These are phyloP conservation scores for Drosophila repletoides DNA, from an alignment of 1,140 invertebrate species.

Conservation along the genomic window DNA sequence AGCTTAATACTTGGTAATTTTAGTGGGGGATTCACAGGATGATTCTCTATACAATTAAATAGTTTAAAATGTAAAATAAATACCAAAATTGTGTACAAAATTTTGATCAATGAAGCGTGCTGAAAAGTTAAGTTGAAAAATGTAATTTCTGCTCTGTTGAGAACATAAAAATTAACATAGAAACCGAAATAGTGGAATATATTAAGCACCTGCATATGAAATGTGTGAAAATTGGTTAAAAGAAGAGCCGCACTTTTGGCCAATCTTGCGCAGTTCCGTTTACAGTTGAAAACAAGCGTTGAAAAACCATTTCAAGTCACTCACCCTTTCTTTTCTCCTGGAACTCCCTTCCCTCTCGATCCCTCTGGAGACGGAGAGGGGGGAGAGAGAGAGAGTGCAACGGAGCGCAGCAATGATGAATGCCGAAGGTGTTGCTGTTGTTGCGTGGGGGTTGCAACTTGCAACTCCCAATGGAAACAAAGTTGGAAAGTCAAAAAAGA, in stretches of 20 bases:
- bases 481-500: constrained; percentile 6
- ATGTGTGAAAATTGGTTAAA: constrained; percentile 70
- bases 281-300: constrained; percentile 53
- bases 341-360: not conserved
- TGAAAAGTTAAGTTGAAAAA: constrained; percentile 4
- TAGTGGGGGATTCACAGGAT: no score
- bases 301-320: constrained; percentile 31
- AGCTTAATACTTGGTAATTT: no score
- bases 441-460: constrained; percentile 51
- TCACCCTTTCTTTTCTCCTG: constrained; percentile 29
- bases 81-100: not conserved
- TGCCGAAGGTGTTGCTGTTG: constrained; percentile 38
- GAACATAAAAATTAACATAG: constrained; percentile 55
- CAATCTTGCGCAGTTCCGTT: constrained; percentile 71
- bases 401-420: constrained; percentile 38
- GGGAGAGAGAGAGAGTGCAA: constrained; percentile 24
- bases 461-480: constrained; percentile 10
- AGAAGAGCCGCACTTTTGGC: constrained; percentile 33
- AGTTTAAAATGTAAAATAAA: not conserved
- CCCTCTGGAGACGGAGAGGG: not conserved
- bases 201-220: constrained; percentile 47
- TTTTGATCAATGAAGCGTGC: constrained; percentile 38
- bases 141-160: constrained; percentile 61
- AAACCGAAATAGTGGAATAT: constrained; percentile 22
- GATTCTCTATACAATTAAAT: no score